Evolutionary conservation across 2,797 vertebrate genomes (phyloP).

Genomic region (Peromyscus attwateri): DNA sequence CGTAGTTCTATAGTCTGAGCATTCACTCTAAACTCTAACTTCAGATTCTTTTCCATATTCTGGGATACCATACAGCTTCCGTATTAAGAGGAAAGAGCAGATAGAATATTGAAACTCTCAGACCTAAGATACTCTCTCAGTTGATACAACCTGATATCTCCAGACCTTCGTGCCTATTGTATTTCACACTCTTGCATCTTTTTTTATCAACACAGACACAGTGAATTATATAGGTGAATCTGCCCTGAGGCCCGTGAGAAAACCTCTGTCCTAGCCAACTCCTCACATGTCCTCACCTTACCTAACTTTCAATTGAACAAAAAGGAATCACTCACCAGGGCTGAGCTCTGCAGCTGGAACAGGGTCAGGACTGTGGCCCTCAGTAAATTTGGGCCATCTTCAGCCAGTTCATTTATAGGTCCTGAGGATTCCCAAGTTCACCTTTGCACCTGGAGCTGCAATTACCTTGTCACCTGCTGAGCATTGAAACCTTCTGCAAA

Average conservation of each 20-base stretch:
- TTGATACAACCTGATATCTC: too few relatives aligned
- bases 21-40: background rate
- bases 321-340: background rate
- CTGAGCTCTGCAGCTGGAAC: background rate
- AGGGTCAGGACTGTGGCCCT: too few relatives aligned
- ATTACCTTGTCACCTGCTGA: background rate
- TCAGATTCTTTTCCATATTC: too few relatives aligned
- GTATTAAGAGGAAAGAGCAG: background rate
- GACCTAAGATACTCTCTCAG: background rate
- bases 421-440: background rate
- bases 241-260: background rate
- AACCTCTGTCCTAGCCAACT: background rate
- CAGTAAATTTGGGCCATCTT: background rate
- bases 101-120: background rate
- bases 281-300: background rate
- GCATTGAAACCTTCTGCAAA: background rate
- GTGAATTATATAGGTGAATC: background rate
- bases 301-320: background rate
- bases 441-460: background rate
- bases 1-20: background rate
- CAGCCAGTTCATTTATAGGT: background rate
- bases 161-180: background rate
- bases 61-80: background rate
- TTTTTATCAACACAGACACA: background rate
- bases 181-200: too few relatives aligned